phyloP scores from a whole-genome alignment of 23 tunicate genomes.

The Halocynthia roretzi region DNA sequence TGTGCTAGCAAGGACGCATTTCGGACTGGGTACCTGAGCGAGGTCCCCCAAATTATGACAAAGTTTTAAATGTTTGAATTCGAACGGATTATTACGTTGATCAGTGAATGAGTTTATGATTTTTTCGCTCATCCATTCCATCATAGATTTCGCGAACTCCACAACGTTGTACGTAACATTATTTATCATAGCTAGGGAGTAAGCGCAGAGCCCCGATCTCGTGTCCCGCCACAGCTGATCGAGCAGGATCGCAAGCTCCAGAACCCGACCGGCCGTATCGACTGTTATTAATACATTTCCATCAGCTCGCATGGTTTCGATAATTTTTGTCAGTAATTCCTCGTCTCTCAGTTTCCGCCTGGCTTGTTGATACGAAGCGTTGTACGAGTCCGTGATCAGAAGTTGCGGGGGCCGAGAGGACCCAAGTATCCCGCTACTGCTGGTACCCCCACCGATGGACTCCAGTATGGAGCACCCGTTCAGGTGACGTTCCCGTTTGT shows the following conservation, averaged over 20 bases:
- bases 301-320: slow-evolving; percentile 71
- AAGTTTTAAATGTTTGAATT: slow-evolving; percentile 85
- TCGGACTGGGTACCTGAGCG: slow-evolving; percentile 81
- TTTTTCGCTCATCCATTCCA: slow-evolving; percentile 99
- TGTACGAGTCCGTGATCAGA: slow-evolving; percentile 89
- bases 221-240: slow-evolving; percentile 85
- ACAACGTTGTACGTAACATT: slow-evolving; percentile 87
- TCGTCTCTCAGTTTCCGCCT: slow-evolving; percentile 78
- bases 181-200: slow-evolving; percentile 91
- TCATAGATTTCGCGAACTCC: slow-evolving; percentile 92
- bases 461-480: slow-evolving; percentile 45
- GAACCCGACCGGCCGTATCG: slow-evolving; percentile 96
- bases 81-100: slow-evolving; percentile 82
- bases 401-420: slow-evolving; percentile 78
- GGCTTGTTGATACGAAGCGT: slow-evolving; percentile 74
- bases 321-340: slow-evolving; percentile 67
- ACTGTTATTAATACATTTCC: slow-evolving; percentile 93
- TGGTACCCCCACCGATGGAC: not conserved
- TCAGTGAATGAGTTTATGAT: slow-evolving; percentile 77
- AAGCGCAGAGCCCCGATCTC: slow-evolving; percentile 65
- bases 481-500: slow-evolving; percentile 85
- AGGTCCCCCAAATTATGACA: slow-evolving; percentile 79
- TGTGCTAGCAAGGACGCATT: slow-evolving; percentile 93
- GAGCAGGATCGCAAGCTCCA: slow-evolving; percentile 91
- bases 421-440: slow-evolving; percentile 32